A percentile compares a stretch with the other conserved stretches of the same genome.
phyloP scores from a whole-genome alignment of 2,113 vertebrate genomes.

The Gasterosteus aculeatus region DNA sequence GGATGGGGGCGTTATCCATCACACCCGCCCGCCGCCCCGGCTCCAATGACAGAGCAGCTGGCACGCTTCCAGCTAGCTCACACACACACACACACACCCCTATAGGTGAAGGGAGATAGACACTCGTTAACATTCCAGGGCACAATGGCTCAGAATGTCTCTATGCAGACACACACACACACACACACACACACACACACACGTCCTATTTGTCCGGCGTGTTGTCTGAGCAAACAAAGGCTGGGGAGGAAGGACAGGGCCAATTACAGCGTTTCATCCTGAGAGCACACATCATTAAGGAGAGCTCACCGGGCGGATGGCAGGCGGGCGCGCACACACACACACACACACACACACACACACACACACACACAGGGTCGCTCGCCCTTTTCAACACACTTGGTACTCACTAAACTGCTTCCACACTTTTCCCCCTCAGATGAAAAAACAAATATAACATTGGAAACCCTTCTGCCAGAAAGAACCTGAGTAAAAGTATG shows the following conservation, averaged over 20 bases:
- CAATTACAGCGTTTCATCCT: slow-evolving; percentile 77
- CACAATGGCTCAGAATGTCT: slow-evolving; percentile 41
- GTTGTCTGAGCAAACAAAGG: slow-evolving; percentile 80
- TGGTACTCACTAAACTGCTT: slow-evolving; percentile 5
- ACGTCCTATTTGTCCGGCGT: slow-evolving; percentile 69
- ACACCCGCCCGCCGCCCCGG: slow-evolving; percentile 37
- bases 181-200: slow-evolving; percentile 20
- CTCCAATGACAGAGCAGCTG: slow-evolving; percentile 54
- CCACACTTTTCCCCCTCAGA: slow-evolving; percentile 15
- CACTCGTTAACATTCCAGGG: slow-evolving; percentile 61
- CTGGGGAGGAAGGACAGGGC: slow-evolving; percentile 65
- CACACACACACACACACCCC: slow-evolving; percentile 20
- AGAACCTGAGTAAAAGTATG: neutral
- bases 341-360: neutral
- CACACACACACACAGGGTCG: slow-evolving; percentile 8
- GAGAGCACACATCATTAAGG: slow-evolving; percentile 77
- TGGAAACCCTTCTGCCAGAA: neutral
- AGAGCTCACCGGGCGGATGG: slow-evolving; percentile 51
- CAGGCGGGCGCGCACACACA: slow-evolving; percentile 18
- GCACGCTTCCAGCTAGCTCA: slow-evolving; percentile 34
- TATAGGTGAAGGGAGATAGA: slow-evolving; percentile 48
- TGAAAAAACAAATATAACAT: slow-evolving; percentile 5
- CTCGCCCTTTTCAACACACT: slow-evolving; percentile 19
- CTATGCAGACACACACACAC: slow-evolving; percentile 30
- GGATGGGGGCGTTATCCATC: slow-evolving; percentile 44